These are phyloP conservation scores for Leptobrachium ailaonicum DNA, from an alignment of 2,113 vertebrate species.

Conservation along the genomic window DNA sequence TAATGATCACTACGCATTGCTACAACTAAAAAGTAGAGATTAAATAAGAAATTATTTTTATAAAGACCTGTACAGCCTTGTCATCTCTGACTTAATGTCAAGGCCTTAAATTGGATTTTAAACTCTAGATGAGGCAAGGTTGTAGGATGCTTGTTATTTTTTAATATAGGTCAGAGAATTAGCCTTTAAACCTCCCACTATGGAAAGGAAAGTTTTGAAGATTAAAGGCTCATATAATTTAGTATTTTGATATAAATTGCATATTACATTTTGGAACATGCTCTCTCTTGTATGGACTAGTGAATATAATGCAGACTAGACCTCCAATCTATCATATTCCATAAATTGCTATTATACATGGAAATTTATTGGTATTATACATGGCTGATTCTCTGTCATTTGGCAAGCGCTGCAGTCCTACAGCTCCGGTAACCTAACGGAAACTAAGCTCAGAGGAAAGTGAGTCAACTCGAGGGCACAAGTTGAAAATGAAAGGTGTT, in stretches of 20 bases:
- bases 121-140: slow-evolving; percentile 18
- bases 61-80: slow-evolving; percentile 43
- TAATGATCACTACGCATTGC: slow-evolving; percentile 50
- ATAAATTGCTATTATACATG: not conserved
- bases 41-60: slow-evolving; percentile 48
- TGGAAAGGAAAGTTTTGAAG: slow-evolving; percentile 8
- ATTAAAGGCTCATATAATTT: slow-evolving; percentile 18
- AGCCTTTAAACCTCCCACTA: not conserved
- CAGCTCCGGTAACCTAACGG: too few relatives aligned
- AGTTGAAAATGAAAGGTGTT: too few relatives aligned
- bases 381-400: too few relatives aligned
- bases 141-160: not conserved
- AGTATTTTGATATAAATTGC: not conserved
- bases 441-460: too few relatives aligned
- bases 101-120: slow-evolving; percentile 43
- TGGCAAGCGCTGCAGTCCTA: too few relatives aligned
- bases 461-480: too few relatives aligned
- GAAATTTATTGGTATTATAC: too few relatives aligned
- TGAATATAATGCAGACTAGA: too few relatives aligned
- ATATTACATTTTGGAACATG: not conserved
- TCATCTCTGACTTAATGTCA: slow-evolving; percentile 40
- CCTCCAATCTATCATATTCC: not conserved
- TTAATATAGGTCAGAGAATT: slow-evolving; percentile 23
- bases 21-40: slow-evolving; percentile 46
- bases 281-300: too few relatives aligned